Evolutionary conservation across 2,113 vertebrate species (phyloP).

Genomic region (Laticauda colubrina): DNA sequence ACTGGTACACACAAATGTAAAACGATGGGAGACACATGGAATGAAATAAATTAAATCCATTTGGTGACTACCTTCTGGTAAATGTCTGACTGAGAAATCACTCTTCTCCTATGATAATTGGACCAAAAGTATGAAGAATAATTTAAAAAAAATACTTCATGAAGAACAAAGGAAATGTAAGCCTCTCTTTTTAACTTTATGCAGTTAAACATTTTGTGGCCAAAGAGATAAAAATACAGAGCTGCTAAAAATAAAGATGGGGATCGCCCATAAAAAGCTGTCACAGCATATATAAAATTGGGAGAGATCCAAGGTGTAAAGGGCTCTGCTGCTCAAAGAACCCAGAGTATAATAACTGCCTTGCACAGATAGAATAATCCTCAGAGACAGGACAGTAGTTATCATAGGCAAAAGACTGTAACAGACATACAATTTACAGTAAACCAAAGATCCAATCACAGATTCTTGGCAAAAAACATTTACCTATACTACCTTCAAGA

Average conservation of each 20-base stretch:
- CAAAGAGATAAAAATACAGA: not conserved
- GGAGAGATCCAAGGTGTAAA: not conserved
- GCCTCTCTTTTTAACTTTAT: not conserved
- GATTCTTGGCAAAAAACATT: not conserved
- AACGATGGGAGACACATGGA: not conserved
- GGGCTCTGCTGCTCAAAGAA: not conserved
- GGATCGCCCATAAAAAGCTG: not conserved
- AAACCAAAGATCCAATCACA: not conserved
- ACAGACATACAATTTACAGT: not conserved
- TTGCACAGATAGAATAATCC: not conserved
- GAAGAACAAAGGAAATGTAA: not conserved
- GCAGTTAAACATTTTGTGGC: not conserved
- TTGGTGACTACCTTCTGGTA: not conserved
- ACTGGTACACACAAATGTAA: not conserved
- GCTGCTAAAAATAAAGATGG: not conserved
- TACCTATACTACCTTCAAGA: not conserved
- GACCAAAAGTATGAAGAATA: not conserved
- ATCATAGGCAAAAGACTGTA: not conserved
- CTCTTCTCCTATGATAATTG: not conserved
- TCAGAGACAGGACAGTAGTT: not conserved
- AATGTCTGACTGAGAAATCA: not conserved
- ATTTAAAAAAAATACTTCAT: not conserved
- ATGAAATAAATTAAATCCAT: not conserved
- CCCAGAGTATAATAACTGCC: not conserved
- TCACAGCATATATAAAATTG: not conserved